Evolutionary conservation across 37 sponge, comb jelly and placozoan species (phyloP).

Genomic region (Beroe ovata): DNA sequence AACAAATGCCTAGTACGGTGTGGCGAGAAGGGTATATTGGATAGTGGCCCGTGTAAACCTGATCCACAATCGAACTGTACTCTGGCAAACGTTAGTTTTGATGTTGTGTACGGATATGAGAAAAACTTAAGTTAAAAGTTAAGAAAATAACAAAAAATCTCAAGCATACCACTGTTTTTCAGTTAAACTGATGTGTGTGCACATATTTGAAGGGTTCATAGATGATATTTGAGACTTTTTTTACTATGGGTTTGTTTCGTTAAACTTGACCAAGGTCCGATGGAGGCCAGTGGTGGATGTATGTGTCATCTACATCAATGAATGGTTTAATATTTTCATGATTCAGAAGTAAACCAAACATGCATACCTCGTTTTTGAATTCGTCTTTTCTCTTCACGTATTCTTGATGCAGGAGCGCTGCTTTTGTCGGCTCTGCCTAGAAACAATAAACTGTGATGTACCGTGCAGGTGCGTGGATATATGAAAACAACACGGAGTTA

Average conservation of each 20-base stretch:
- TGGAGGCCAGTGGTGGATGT: too few relatives aligned
- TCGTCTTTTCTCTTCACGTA: slow-evolving; percentile 81
- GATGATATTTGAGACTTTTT: too few relatives aligned
- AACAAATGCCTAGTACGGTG: neutral
- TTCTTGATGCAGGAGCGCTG: slow-evolving; percentile 87
- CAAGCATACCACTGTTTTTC: too few relatives aligned
- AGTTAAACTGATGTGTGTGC: too few relatives aligned
- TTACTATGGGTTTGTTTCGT: too few relatives aligned
- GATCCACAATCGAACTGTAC: neutral
- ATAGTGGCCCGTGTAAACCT: neutral
- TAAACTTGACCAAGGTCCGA: too few relatives aligned
- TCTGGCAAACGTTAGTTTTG: neutral
- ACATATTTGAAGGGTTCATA: too few relatives aligned
- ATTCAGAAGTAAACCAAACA: neutral
- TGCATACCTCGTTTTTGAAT: slow-evolving; percentile 78
- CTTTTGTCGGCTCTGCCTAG: slow-evolving; percentile 94
- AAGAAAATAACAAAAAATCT: neutral
- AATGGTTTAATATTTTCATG: too few relatives aligned
- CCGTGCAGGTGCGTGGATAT: neutral
- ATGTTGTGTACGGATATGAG: neutral
- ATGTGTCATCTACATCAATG: too few relatives aligned
- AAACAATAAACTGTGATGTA: neutral
- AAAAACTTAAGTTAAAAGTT: neutral
- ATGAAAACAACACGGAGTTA: neutral
- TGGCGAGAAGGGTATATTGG: neutral